These are phyloP conservation scores for Pterophyllum scalare DNA, from an alignment of 2,113 vertebrate species.

Conservation along the genomic window DNA sequence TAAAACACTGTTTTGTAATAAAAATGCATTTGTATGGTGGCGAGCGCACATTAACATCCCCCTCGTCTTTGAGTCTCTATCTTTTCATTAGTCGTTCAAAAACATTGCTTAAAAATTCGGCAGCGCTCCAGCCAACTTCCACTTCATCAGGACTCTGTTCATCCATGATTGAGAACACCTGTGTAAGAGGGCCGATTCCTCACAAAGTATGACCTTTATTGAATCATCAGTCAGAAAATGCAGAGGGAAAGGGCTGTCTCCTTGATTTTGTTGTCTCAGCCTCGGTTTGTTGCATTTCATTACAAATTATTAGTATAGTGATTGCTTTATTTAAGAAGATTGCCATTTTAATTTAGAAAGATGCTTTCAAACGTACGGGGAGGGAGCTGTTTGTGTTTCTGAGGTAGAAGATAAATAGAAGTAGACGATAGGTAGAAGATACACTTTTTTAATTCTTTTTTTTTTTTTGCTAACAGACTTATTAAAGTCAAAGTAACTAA, in stretches of 20 bases:
- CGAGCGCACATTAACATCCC: not conserved
- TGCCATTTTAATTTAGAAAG: not conserved
- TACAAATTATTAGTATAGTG: not conserved
- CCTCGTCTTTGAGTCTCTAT: not conserved
- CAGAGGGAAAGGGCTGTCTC: not conserved
- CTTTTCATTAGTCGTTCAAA: not conserved
- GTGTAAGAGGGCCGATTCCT: not conserved
- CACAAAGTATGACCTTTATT: not conserved
- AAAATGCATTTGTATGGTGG: not conserved
- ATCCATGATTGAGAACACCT: not conserved
- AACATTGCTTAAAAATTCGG: not conserved
- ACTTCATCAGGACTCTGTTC: not conserved
- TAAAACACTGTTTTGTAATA: not conserved
- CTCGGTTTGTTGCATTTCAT: not conserved
- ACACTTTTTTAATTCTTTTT: not conserved
- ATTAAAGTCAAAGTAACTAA: not conserved
- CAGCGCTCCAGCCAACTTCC: not conserved
- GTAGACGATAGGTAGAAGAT: too few species aligned
- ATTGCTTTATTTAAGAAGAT: not conserved
- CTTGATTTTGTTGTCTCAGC: not conserved
- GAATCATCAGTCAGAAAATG: not conserved
- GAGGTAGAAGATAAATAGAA: rapidly evolving
- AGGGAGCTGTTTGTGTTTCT: not conserved
- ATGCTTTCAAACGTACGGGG: not conserved
- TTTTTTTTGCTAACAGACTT: not conserved